phyloP scores from a whole-genome alignment of 2,797 vertebrate genomes.

The Poeciliopsis turneri region DNA sequence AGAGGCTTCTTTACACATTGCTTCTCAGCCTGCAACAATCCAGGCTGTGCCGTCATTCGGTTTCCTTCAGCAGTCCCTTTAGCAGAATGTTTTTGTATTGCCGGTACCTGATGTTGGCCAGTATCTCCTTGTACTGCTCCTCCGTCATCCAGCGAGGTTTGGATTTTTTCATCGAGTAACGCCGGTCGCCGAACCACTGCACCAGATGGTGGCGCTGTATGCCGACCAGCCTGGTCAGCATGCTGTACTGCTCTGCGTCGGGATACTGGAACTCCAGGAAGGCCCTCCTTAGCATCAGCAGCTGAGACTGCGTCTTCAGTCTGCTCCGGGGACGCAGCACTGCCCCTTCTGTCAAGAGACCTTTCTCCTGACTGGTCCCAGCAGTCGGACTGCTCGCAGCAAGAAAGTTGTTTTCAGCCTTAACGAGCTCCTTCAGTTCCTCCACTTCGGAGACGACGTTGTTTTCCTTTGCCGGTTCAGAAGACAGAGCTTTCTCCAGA shows the following conservation, averaged over 20 bases:
- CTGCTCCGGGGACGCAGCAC: fast-evolving
- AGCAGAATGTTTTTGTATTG: conserved; percentile 28
- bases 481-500: not conserved
- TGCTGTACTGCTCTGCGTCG: conserved; percentile 72
- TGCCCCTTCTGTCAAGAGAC: fast-evolving
- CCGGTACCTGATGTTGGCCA: conserved; percentile 40
- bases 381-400: fast-evolving
- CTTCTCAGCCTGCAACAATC: not conserved
- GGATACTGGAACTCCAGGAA: conserved; percentile 86
- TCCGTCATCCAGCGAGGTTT: conserved; percentile 81
- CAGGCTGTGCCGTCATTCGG: not conserved
- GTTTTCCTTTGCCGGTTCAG: not conserved
- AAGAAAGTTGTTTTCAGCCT: not conserved
- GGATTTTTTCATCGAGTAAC: conserved; percentile 82
- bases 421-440: not conserved
- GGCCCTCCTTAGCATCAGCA: conserved; percentile 76
- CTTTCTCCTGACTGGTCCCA: too few relatives aligned
- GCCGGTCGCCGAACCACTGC: conserved; percentile 86
- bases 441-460: fast-evolving
- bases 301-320: conserved; percentile 59
- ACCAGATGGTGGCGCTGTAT: conserved; percentile 75
- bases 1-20: not conserved
- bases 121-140: conserved; percentile 55
- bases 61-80: not conserved
- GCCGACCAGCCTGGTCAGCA: conserved; percentile 68